Percentiles rank a stretch among this genome's conserved stretches.
Conservation (phyloP, 2,797 vertebrate species). For the Morus bassanus region DNA sequence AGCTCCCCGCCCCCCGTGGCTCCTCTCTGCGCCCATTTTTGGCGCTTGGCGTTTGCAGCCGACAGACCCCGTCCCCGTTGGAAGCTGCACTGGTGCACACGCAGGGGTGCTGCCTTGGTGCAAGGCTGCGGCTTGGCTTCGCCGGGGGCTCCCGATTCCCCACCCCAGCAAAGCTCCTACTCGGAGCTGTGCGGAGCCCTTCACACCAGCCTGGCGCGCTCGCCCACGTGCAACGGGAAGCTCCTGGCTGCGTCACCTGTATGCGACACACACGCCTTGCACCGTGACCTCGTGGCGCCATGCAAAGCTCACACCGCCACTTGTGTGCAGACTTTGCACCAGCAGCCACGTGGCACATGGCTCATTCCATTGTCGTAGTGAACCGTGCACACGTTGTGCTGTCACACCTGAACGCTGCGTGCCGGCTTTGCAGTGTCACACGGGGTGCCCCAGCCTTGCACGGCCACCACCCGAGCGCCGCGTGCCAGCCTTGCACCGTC, state of each 20-base stretch:
- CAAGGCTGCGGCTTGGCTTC: neutral
- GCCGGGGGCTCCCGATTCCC: neutral
- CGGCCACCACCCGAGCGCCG: too few species aligned
- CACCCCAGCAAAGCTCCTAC: neutral
- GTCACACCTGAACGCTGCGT: neutral
- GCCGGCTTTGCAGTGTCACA: neutral
- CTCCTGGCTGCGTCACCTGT: fast-evolving
- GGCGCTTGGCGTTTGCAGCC: neutral
- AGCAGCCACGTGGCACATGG: fast-evolving
- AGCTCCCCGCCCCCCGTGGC: neutral
- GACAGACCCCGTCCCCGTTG: too few species aligned
- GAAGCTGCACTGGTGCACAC: neutral
- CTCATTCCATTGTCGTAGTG: neutral
- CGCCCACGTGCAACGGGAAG: fast-evolving
- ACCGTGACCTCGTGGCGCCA: neutral
- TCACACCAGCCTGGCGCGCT: neutral
- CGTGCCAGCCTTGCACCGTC: too few species aligned
- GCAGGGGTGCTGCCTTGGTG: neutral
- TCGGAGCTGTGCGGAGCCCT: fast-evolving
- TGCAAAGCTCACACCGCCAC: neutral
- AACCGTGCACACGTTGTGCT: fast-evolving
- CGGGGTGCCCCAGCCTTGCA: neutral
- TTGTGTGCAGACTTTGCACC: neutral
- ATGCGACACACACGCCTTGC: fast-evolving
- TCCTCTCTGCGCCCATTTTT: neutral